Base-by-base conservation (phyloP, 2,113 vertebrate genomes). In the Eptesicus fuscus region DNA sequence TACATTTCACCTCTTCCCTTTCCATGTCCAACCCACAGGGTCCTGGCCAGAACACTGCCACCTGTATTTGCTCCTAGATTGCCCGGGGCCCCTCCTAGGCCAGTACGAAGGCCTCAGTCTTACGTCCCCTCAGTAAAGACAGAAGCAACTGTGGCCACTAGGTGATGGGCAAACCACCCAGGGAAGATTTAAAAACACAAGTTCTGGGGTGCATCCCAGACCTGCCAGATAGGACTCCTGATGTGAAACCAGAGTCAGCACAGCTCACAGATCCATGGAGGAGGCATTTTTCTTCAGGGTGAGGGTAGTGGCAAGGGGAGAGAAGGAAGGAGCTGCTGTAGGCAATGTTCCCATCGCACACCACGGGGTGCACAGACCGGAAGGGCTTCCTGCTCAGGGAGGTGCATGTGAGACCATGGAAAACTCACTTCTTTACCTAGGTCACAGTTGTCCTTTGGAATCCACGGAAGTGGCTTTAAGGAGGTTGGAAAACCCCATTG, bases 321-420 rank as follows among this genome's bases (percentile, higher is more conserved):
- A 61, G n/a, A n/a, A 42, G 40, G 14, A 20, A 4, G 40, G 18
- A 4, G 0, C 40, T 0, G 2, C 40, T 70, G 13, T 30, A 17
- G 32, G 8, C 1, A 22, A 51, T 1, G 4, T 47, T 12, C 4
- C 30, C 9, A 56, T 71, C 1, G 0, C 18, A 9, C 30, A 47
- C 35, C 5, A 44, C 10, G 5, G 2, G 7, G 4, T 25, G 49
- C 9, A 4, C 0, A 23, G 23, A 37, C 5, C 1, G 7, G 11
- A 12, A 12, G 2, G 23, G 5, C n/a, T 7, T 7, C 37, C 30
- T 14, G 23, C 18, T 28, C 20, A 7, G 20, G 28, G 53, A 10
- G 49, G 7, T 9, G 7, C 2, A 8, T 0, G 0, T 28, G 49
- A 76, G 16, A 10, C 13, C 1, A 5, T 61, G 25, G 4, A 7